Evolutionary conservation across 2,888 invertebrate genomes (phyloP).

Genomic region (Apeira syringaria): DNA sequence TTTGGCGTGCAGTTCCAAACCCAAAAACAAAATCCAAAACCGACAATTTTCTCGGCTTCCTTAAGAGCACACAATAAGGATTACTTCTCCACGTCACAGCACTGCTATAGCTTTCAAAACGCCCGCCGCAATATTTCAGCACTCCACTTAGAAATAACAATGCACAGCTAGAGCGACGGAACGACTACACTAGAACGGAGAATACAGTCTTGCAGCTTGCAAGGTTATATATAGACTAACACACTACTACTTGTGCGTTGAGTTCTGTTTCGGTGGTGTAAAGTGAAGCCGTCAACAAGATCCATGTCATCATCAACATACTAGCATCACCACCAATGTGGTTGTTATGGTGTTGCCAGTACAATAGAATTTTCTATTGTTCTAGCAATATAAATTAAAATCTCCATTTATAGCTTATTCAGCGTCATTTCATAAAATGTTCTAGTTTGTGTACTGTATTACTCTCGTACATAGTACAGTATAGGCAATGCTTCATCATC

Average conservation of each 20-base stretch:
- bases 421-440: neutral
- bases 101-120: slow-evolving; percentile 44
- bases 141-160: slow-evolving; percentile 76
- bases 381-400: no score
- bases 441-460: neutral
- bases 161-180: slow-evolving; percentile 59
- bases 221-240: no score
- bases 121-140: slow-evolving; percentile 72
- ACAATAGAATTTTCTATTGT: no score
- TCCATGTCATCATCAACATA: no score
- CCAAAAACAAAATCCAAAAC: slow-evolving; percentile 57
- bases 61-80: slow-evolving; percentile 37
- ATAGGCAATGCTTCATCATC: slow-evolving; percentile 66
- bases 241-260: no score
- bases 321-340: no score
- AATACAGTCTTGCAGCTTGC: slow-evolving; percentile 31
- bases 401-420: no score
- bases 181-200: slow-evolving; percentile 65
- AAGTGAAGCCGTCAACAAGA: no score
- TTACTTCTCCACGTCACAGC: slow-evolving; percentile 32
- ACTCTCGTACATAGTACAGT: slow-evolving; percentile 25
- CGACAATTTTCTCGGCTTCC: slow-evolving; percentile 46
- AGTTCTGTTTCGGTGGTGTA: no score
- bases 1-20: slow-evolving; percentile 26
- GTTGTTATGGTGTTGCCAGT: no score